phyloP scores from a whole-genome alignment of 2,113 vertebrate genomes.

The Tringa solitaria region DNA sequence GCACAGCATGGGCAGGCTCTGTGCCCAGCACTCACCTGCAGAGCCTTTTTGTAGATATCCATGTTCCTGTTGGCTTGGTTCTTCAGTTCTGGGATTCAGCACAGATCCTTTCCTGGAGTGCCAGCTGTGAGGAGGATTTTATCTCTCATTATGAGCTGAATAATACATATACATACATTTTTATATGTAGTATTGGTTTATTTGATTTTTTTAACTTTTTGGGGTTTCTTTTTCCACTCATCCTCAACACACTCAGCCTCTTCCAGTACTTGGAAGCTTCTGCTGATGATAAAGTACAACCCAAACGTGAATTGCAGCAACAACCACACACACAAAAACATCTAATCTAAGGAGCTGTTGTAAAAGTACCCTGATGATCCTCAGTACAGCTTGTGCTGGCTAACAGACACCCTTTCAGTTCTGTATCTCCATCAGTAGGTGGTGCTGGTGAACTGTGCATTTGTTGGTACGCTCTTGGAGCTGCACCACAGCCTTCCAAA shows the following conservation, averaged over 20 bases:
- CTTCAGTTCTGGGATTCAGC: not conserved
- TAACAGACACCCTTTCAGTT: not conserved
- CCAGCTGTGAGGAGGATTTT: not conserved
- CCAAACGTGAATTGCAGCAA: not conserved
- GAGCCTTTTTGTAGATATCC: not conserved
- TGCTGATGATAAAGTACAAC: not conserved
- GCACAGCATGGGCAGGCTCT: not conserved
- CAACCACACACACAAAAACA: not conserved
- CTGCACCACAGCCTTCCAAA: rapidly evolving
- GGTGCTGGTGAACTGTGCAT: slow-evolving; percentile 23
- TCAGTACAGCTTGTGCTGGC: not conserved
- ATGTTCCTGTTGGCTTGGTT: not conserved
- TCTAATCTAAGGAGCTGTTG: not conserved
- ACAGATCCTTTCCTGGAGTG: not conserved
- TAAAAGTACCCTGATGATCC: not conserved
- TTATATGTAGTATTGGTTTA: not conserved
- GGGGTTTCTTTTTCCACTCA: not conserved
- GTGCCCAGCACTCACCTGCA: not conserved
- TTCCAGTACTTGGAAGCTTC: not conserved
- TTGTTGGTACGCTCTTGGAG: no score
- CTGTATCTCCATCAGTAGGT: slow-evolving; percentile 14
- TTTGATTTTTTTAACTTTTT: not conserved
- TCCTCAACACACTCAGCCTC: not conserved
- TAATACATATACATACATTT: rapidly evolving
- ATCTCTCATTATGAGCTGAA: not conserved